Base-by-base conservation (phyloP, 2,113 vertebrate genomes). In the Gambusia affinis region DNA sequence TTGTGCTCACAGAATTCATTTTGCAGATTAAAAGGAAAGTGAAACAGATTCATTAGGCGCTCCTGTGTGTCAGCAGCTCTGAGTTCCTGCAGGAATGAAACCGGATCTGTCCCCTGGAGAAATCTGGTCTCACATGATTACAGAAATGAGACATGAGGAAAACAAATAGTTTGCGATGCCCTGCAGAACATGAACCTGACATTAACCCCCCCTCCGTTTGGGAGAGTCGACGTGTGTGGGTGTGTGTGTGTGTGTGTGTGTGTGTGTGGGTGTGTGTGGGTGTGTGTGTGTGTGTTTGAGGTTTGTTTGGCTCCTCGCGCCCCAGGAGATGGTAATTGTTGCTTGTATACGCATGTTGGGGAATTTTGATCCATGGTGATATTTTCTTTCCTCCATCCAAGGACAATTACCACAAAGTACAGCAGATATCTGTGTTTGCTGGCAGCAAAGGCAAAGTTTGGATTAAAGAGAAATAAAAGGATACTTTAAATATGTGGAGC, bases 291-390 rank as follows among this genome's bases (percentile, higher is more conserved):
- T 70, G 82, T 74, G 35, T 88, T 85, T 87, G 73, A 79, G 74
- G 85, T 91, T 89, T 87, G 85, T 92, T 91, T 88, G 78, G 65
- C 72, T 81, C n/a, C 66, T 72, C 12, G 29, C 19, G 79, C 91
- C 89, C 31, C 72, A 82, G 84, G 87, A 88, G 84, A 89, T 81
- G 63, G 66, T 90, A 88, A 92, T 87, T 82, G 71, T 87, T 93
- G 84, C 92, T 92, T 91, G 83, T 90, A 74, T 87, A 83, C 87
- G 86, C 73, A 82, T 86, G 87, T 91, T 91, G 84, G 82, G 78
- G 86, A 85, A 89, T 85, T 91, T 91, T 79, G 75, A 87, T 90
- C 81, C 80, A 72, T 61, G 79, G 66, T 82, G 90, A 85, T 91
- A 78, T 85, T 86, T 86, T 81, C 76, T 85, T 78, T 75, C 73